phyloP scores from a whole-genome alignment of 2,113 vertebrate genomes.

The Urocolius indicus region DNA sequence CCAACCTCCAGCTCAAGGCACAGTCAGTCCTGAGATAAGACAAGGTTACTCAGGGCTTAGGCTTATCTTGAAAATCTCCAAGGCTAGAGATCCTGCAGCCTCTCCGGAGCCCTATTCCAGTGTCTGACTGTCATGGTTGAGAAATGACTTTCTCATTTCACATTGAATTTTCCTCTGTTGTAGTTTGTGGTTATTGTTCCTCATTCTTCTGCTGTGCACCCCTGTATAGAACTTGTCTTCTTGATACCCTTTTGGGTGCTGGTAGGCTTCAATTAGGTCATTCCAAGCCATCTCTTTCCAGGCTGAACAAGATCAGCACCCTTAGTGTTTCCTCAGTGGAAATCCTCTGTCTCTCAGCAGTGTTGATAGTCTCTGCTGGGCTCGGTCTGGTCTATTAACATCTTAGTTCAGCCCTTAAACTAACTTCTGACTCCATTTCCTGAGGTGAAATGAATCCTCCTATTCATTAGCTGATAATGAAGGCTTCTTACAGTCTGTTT shows the following conservation, averaged over 20 bases:
- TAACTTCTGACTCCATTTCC: background rate
- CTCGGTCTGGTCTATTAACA: background rate
- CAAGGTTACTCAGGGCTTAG: background rate
- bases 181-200: background rate
- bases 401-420: background rate
- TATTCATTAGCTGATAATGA: background rate
- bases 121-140: background rate
- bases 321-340: background rate
- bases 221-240: background rate
- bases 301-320: background rate
- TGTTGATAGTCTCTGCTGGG: background rate
- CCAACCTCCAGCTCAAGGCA: background rate
- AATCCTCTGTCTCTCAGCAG: background rate
- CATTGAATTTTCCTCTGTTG: background rate
- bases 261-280: background rate
- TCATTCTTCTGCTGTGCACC: background rate
- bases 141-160: background rate
- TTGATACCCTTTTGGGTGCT: background rate
- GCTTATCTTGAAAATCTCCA: background rate
- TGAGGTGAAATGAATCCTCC: background rate
- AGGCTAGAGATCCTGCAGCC: background rate
- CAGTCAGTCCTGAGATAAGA: background rate
- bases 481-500: background rate
- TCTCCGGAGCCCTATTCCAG: background rate
- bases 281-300: background rate